Base-by-base conservation (phyloP, 1,140 invertebrate species). In the Heliconius hermathena region DNA sequence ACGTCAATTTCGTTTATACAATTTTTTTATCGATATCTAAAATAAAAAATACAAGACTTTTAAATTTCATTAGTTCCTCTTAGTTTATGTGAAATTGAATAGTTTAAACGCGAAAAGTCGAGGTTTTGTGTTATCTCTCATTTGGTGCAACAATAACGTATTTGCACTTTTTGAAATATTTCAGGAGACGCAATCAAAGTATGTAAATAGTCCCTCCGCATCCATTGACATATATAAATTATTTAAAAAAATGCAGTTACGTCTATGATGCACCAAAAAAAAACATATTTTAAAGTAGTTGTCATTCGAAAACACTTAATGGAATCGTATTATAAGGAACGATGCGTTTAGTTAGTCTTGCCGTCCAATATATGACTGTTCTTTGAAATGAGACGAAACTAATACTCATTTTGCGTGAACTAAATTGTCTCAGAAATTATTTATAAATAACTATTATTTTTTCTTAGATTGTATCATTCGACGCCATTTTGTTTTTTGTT, bases 281-380 rank as follows among this genome's bases (percentile, higher is more conserved):
- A 16, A 16, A 54, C 18, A 54, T 54, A 54, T n/a, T 60, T 22
- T 3, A 29, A 26, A 66, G 0, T 66, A 66, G 22, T 16, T 66
- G 22, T 66, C 60, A 22, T n/a, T 9, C 8, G 60, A 29, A 26
- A 13, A 26, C 60, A 26, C 11, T 16, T 13, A 66, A 22, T 57
- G n/a, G 8, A 57, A 57, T 11, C 20, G n/a, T 22, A 18, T 57
- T 52, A 5, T 16, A 9, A 57, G 54, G 8, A 57, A 9, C 54
- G 54, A 57, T 57, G 54, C 54, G 77, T 78, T 73, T 78, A 57
- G 26, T 78, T 78, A 78, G 71, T 72, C 73, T 76, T 79, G 78
- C 78, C 78, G 78, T 79, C 78, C 78, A 79, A 60, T 29, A 76
- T 46, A 38, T 72, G 78, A 76, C 70, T 79, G 73, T 76, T 76